These are phyloP conservation scores for Emydura subglobosa DNA, from an alignment of 2,113 vertebrate species.

Conservation along the genomic window DNA sequence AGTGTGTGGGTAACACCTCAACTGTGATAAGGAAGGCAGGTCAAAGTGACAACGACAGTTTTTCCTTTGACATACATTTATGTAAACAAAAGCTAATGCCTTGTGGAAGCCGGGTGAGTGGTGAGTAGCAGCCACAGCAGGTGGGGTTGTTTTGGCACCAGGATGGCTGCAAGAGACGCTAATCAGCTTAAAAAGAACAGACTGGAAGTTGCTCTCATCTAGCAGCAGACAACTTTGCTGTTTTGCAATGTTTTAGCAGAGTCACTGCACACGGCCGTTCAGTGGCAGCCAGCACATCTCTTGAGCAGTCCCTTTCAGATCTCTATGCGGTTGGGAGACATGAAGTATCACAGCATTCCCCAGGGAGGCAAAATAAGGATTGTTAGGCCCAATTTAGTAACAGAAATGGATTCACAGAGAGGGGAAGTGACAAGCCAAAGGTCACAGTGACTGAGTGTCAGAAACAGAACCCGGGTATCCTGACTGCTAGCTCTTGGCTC, in stretches of 20 bases:
- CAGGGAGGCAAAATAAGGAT: fast-evolving
- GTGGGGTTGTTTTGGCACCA: neutral
- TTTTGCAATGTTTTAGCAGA: neutral
- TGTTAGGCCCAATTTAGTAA: fast-evolving
- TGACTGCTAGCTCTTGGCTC: neutral
- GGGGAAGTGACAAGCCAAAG: neutral
- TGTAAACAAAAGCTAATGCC: constrained; percentile 36
- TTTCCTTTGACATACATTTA: fast-evolving
- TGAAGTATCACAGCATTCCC: neutral
- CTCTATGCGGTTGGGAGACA: no score
- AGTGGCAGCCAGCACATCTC: neutral
- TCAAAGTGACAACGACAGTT: neutral
- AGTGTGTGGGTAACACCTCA: no score
- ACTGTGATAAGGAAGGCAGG: neutral
- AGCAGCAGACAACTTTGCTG: fast-evolving
- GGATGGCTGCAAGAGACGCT: neutral
- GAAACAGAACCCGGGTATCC: neutral
- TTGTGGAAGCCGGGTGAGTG: neutral
- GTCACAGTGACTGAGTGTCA: neutral
- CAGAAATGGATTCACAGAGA: neutral
- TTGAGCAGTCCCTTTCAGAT: neutral
- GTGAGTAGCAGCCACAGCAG: neutral
- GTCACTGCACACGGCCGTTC: neutral
- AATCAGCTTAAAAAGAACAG: neutral
- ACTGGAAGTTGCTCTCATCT: neutral